Conservation (phyloP, 1,140 invertebrate species). For the Araneus ventricosus region DNA sequence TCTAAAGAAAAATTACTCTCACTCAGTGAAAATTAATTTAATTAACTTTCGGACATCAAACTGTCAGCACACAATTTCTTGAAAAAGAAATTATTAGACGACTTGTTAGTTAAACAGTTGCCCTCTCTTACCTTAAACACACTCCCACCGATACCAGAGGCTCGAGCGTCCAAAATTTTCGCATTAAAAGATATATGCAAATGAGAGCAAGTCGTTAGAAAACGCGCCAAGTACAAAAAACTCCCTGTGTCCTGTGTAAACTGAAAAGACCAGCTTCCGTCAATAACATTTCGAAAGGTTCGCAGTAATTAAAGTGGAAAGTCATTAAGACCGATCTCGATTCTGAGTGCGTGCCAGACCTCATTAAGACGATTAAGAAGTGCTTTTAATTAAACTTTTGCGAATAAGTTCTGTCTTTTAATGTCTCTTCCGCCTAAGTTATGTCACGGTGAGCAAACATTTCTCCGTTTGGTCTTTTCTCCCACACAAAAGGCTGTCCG, state of each 20-base stretch:
- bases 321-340: slow-evolving; percentile 51
- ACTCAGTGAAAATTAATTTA: too few species aligned
- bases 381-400: slow-evolving; percentile 63
- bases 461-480: slow-evolving; percentile 48
- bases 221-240: neutral
- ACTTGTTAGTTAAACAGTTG: neutral
- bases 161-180: neutral
- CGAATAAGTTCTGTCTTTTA: slow-evolving; percentile 37
- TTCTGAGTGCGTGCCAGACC: slow-evolving; percentile 41
- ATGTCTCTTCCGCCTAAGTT: slow-evolving; percentile 43
- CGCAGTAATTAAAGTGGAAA: slow-evolving; percentile 57
- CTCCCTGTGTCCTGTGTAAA: neutral
- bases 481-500: neutral
- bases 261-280: slow-evolving; percentile 33
- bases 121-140: slow-evolving; percentile 11
- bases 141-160: neutral
- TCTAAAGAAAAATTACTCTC: too few species aligned
- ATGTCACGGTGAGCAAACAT: slow-evolving; percentile 58
- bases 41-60: too few species aligned
- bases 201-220: neutral
- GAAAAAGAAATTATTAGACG: too few species aligned
- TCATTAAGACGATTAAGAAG: slow-evolving; percentile 67
- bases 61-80: too few species aligned
- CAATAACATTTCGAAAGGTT: slow-evolving; percentile 53
- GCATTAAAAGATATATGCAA: slow-evolving; percentile 3